Conservation (phyloP, 1,140 invertebrate species). For the Amyelois transitella region DNA sequence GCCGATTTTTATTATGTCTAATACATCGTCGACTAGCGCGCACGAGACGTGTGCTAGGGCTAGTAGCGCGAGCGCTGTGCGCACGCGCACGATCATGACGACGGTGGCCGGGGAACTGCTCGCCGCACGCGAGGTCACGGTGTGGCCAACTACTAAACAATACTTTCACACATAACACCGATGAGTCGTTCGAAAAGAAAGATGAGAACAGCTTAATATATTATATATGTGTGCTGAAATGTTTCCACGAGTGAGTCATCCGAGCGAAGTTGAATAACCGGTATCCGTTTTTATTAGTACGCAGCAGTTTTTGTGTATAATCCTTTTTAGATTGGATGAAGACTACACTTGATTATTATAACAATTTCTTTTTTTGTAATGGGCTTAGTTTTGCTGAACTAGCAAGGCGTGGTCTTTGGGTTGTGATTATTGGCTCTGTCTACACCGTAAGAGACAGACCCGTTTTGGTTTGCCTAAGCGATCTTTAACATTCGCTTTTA, state of each 20-base stretch:
- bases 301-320: constrained; percentile 3
- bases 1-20: constrained; percentile 77
- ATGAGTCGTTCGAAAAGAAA: not conserved
- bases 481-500: no score
- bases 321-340: no score
- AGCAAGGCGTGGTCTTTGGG: no score
- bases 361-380: no score
- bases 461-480: no score
- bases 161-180: not conserved
- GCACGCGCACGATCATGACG: constrained; percentile 46
- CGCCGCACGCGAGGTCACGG: constrained; percentile 25
- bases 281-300: not conserved
- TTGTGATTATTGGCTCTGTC: no score
- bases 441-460: no score
- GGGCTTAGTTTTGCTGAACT: no score
- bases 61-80: constrained; percentile 35
- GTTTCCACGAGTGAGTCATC: not conserved
- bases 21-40: constrained; percentile 73
- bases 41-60: constrained; percentile 27
- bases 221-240: not conserved
- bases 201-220: not conserved
- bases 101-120: constrained; percentile 47
- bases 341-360: no score
- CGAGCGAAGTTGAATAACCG: not conserved
- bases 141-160: constrained; percentile 17